Base-by-base conservation (phyloP, 2,888 invertebrate species). In the Diaphora mendica region DNA sequence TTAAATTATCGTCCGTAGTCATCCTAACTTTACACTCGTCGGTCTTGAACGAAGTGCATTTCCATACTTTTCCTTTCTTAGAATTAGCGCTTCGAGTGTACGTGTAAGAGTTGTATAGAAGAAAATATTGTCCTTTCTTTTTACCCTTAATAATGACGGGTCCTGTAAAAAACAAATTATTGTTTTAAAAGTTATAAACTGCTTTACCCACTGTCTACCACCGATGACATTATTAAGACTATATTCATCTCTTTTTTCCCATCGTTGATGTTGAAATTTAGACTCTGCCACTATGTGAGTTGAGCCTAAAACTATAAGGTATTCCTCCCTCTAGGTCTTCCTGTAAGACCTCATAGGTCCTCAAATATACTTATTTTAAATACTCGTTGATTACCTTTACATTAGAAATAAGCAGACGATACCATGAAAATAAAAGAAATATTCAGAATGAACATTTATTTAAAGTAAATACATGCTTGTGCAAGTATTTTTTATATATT, bases 61-160 rank as follows among this genome's bases (percentile, higher is more conserved):
- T 94, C 95, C 95, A 95, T 0, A 93, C 92, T 0, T 87, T 88
- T 0, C 95, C 95, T 64, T 92, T 94, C 77, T 94, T 95, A 1
- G 95, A 94, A 70, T 91, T 94, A 0, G 93, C 83, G 68, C 91
- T 87, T 76, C 91, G 88, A 0, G 87, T 85, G 80, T 87, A 95
- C 0, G 92, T 91, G 76, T 88, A 91, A 2, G 85, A 87, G 64
- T 91, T 88, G 81, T 92, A 93, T 0, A 94, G 77, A 0, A 95
- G 87, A 13, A 89, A 80, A 72, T 92, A 94, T 74, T 83, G 88
- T 0, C 91, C 90, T 72, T 92, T 94, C 77, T 92, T 93, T 66
- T 89, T 85, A 0, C 87, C 83, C 74, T 92, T 95, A 76, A 95
- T 87, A 3, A 95, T 79, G 1, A 95, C 92, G 3, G 95, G 94